These are phyloP conservation scores for Caenorhabditis plicata DNA, from an alignment of 2,888 invertebrate genomes.

Conservation along the genomic window DNA sequence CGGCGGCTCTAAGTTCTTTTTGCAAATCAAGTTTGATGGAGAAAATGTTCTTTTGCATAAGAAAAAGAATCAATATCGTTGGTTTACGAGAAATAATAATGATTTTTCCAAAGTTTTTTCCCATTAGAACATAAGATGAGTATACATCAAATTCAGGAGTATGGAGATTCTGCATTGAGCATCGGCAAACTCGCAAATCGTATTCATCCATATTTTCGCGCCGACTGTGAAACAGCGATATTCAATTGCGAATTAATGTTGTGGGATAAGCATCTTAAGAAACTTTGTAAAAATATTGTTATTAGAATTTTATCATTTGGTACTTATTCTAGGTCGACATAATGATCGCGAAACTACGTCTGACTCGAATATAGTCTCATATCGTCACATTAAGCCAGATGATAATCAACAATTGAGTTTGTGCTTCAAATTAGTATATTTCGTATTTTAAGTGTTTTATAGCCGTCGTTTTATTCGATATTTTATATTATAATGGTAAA, in stretches of 20 bases:
- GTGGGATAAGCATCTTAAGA: conserved; percentile 39
- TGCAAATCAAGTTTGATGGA: conserved; percentile 63
- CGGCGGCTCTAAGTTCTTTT: conserved; percentile 43
- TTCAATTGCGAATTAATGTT: conserved; percentile 61
- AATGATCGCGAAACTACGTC: conserved; percentile 28
- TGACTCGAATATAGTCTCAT: conserved; percentile 21
- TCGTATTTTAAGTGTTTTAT: conserved; percentile 4
- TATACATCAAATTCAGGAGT: conserved; percentile 20
- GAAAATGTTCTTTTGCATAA: conserved; percentile 61
- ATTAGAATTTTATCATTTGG: not conserved
- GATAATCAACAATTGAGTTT: conserved; percentile 38
- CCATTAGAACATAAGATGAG: not conserved
- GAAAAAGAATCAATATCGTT: conserved; percentile 49
- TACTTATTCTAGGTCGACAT: conserved; percentile 23
- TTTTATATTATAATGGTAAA: conserved; percentile 54
- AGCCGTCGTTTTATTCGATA: conserved; percentile 58
- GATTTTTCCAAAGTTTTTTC: conserved; percentile 46
- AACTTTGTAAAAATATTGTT: conserved; percentile 42
- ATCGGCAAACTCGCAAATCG: conserved; percentile 41
- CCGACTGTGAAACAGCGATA: conserved; percentile 40
- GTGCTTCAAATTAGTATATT: not conserved
- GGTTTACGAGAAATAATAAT: conserved; percentile 52
- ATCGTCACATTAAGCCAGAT: conserved; percentile 28
- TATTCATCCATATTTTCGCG: conserved; percentile 52
- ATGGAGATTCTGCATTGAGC: conserved; percentile 36